Evolutionary conservation across 23 tunicate genomes (phyloP), one percentile per base, ranked within the genome.

Genomic region (Ciona savignyi): DNA sequence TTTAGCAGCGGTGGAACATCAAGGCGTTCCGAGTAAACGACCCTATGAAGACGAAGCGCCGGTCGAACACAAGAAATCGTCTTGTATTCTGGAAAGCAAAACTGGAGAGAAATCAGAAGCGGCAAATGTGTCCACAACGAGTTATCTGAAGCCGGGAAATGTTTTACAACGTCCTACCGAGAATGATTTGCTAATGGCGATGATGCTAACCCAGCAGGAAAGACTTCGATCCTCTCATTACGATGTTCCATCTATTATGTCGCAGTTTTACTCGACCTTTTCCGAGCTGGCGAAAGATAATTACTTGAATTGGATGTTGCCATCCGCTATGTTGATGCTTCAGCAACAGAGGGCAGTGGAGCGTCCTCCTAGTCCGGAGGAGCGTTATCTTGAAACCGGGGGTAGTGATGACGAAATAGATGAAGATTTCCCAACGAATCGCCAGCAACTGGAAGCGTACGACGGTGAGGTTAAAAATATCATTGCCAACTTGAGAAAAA

Each of bases 281-380:
- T 42, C 56, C 56, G 56, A 42, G 67, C 6, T 63, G 15, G 28
- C 28, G 28, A 63, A 63, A 63, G 67, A 63, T n/a, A 25, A 25
- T 23, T 63, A 63, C 28, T 63, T 60, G 29, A 66, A 51, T 19
- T 82, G 80, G 80, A 68, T 60, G 75, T 20, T 82, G 9, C 80
- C 87, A 23, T 60, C 87, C 2, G 87, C 87, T 28, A 67, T 82
- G 80, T 23, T 82, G 80, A 67, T 74, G 75, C 70, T 82, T 25
- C 87, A 82, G 33, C 80, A 74, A 61, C 56, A 34, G 51, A 60
- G 69, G 24, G 24, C 28, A 30, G 70, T 67, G 1, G 70, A 67
- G 30, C 49, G 80, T 51, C 80, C 80, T 24, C 32, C 19, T 15
- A 82, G 80, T 24, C 80, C 80, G 1, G 51, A 20, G 2, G 75